Evolutionary conservation across 1,140 invertebrate species (phyloP).

Genomic region (Brachystomella parvula): DNA sequence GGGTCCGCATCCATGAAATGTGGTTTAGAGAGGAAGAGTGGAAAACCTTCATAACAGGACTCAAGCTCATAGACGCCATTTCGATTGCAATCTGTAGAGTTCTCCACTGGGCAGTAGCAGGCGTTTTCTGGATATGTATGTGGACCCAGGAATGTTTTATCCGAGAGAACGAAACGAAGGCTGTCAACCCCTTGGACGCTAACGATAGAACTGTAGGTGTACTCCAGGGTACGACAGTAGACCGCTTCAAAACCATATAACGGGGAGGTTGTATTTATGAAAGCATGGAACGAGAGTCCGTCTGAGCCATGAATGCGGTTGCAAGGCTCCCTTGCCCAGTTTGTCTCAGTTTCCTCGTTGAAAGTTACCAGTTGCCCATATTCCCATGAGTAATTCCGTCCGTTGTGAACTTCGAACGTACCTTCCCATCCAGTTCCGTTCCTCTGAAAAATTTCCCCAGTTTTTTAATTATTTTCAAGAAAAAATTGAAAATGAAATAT

Average conservation of each 20-base stretch:
- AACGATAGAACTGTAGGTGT: constrained; percentile 51
- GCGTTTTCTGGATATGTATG: constrained; percentile 56
- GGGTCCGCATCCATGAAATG: constrained; percentile 70
- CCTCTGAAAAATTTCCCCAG: constrained; percentile 44
- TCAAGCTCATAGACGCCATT: constrained; percentile 61
- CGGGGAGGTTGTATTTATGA: constrained; percentile 45
- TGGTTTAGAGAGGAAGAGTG: constrained; percentile 64
- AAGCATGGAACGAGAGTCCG: constrained; percentile 65
- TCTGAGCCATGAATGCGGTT: constrained; percentile 64
- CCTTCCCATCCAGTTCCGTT: constrained; percentile 49
- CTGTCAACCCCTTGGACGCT: constrained; percentile 59
- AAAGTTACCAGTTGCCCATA: constrained; percentile 57
- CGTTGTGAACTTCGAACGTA: constrained; percentile 54
- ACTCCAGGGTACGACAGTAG: constrained; percentile 40
- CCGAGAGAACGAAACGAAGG: constrained; percentile 54
- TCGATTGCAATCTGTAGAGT: constrained; percentile 52
- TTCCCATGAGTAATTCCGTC: constrained; percentile 56
- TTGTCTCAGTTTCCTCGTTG: constrained; percentile 50
- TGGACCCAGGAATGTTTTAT: constrained; percentile 53
- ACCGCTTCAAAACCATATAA: constrained; percentile 19
- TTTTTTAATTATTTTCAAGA: neutral
- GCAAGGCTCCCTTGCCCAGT: constrained; percentile 54
- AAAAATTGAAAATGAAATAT: neutral
- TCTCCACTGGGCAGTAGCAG: constrained; percentile 62
- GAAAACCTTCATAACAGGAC: constrained; percentile 54